phyloP scores from a whole-genome alignment of 2,888 invertebrate species.

The Latrodectus elegans region DNA sequence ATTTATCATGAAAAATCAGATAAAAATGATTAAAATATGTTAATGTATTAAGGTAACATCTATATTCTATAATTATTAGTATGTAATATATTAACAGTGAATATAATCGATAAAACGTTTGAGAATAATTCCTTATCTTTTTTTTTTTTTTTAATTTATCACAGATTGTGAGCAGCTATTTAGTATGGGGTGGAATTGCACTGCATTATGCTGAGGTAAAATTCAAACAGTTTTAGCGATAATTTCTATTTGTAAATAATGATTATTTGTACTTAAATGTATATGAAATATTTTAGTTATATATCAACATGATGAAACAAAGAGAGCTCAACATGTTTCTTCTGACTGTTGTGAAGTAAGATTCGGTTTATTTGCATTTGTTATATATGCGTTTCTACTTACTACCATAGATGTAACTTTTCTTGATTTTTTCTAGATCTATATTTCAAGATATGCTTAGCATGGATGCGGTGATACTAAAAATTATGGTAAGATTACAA shows the following conservation, averaged over 20 bases:
- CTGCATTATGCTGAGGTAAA: constrained; percentile 81
- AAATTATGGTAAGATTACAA: constrained; percentile 80
- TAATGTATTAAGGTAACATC: no score
- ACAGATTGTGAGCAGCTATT: constrained; percentile 79
- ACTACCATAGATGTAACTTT: neutral
- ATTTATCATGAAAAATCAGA: no score
- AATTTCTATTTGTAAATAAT: constrained; percentile 15
- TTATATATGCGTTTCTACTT: neutral
- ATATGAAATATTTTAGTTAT: constrained; percentile 76
- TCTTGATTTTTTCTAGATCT: constrained; percentile 78
- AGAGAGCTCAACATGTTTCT: constrained; percentile 85
- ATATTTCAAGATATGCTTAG: constrained; percentile 92
- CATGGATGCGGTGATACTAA: constrained; percentile 86
- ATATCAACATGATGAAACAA: constrained; percentile 82
- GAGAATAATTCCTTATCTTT: neutral
- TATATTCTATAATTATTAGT: no score
- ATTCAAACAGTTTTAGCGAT: neutral
- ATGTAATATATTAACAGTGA: no score
- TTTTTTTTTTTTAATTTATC: constrained; percentile 4
- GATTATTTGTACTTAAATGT: neutral
- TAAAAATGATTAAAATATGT: no score
- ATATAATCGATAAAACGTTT: neutral
- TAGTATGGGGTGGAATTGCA: constrained; percentile 83
- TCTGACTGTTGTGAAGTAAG: constrained; percentile 86
- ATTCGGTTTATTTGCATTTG: neutral